phyloP scores from a whole-genome alignment of 2,888 invertebrate genomes.

The Melinaea menophilus region DNA sequence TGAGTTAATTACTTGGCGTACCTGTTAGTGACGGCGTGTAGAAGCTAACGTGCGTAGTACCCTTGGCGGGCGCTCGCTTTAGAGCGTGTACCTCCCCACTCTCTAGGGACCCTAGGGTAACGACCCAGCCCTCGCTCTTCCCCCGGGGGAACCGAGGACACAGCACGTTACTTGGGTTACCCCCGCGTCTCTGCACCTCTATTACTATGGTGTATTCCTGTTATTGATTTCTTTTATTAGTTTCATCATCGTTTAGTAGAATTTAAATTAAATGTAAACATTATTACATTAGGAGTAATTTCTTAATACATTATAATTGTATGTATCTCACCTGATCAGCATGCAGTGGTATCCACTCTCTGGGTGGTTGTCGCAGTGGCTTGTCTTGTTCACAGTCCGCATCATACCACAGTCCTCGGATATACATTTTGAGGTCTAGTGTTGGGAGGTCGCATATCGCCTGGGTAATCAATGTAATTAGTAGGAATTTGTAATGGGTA shows the following conservation, averaged over 20 bases:
- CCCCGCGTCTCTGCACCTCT: constrained; percentile 73
- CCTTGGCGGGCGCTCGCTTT: constrained; percentile 82
- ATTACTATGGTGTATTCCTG: constrained; percentile 84
- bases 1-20: constrained; percentile 28
- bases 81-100: constrained; percentile 87
- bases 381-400: constrained; percentile 60
- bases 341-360: constrained; percentile 80
- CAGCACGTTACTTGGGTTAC: constrained; percentile 80
- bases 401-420: constrained; percentile 78
- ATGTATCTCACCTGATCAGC: constrained; percentile 77
- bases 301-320: neutral
- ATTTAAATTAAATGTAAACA: neutral
- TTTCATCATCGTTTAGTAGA: neutral
- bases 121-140: constrained; percentile 97
- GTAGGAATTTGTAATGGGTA: too few relatives aligned
- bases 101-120: constrained; percentile 87
- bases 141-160: constrained; percentile 93
- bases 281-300: neutral
- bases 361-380: constrained; percentile 53
- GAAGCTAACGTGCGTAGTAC: constrained; percentile 57
- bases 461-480: constrained; percentile 44
- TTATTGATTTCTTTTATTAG: constrained; percentile 9
- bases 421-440: constrained; percentile 74
- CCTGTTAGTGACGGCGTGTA: constrained; percentile 55
- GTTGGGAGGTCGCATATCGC: constrained; percentile 81